phyloP scores from a whole-genome alignment of 2,113 vertebrate species.

The Bubalus kerabau region DNA sequence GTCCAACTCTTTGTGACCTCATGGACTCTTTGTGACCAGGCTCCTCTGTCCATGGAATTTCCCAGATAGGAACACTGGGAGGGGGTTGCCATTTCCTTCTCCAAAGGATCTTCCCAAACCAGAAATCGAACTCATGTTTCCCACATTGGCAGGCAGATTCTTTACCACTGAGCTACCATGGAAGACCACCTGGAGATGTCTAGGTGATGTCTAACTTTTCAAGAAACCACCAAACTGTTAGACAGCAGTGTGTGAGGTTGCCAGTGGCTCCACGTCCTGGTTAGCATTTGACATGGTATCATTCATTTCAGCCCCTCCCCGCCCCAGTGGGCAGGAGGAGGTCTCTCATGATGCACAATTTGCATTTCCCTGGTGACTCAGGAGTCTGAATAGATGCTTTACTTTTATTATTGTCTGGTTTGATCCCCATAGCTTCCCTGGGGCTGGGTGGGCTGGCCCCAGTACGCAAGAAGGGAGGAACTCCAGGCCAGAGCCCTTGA shows the following conservation, averaged over 20 bases:
- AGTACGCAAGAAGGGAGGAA: neutral
- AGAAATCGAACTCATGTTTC: neutral
- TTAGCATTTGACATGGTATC: neutral
- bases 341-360: rapidly evolving
- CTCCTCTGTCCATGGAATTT: neutral
- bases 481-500: neutral
- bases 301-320: neutral
- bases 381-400: neutral
- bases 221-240: neutral
- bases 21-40: neutral
- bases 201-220: neutral
- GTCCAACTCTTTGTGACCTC: neutral
- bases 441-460: neutral
- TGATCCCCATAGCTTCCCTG: neutral
- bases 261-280: neutral
- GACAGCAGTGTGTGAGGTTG: neutral
- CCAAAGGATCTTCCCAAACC: neutral
- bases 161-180: neutral
- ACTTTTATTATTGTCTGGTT: neutral
- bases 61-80: neutral
- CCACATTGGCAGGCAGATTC: neutral
- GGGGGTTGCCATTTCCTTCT: neutral
- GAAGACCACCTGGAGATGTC: neutral
- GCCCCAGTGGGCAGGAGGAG: rapidly evolving
- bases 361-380: neutral